Conservation (phyloP, 1,140 invertebrate genomes). For the Drosophila ironensis region DNA sequence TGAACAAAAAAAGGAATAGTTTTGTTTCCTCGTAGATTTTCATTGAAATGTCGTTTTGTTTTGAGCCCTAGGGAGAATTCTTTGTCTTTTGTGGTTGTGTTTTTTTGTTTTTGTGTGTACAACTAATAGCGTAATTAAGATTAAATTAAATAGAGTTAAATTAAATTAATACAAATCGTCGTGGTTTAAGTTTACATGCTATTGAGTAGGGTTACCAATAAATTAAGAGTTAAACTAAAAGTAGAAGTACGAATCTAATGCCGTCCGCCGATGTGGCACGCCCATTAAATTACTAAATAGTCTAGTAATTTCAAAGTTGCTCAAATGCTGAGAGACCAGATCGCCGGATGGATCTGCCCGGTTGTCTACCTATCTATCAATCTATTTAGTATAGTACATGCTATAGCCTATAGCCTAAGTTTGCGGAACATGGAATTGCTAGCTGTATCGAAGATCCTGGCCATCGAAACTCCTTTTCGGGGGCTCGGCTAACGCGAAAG, state of each 20-base stretch:
- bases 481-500: constrained; percentile 14
- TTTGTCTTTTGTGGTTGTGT: constrained; percentile 65
- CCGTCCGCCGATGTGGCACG: constrained; percentile 1
- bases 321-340: constrained; percentile 41
- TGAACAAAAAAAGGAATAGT: constrained; percentile 69
- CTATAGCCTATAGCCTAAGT: constrained; percentile 43
- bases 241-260: constrained; percentile 22
- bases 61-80: constrained; percentile 81
- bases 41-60: constrained; percentile 25
- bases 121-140: constrained; percentile 5
- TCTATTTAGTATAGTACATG: background rate
- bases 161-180: constrained; percentile 76
- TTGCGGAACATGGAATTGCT: constrained; percentile 80
- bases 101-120: constrained; percentile 28
- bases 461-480: constrained; percentile 25
- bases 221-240: constrained; percentile 45
- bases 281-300: constrained; percentile 13
- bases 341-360: constrained; percentile 11
- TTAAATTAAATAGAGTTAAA: constrained; percentile 44
- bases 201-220: constrained; percentile 58
- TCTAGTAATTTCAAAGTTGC: constrained; percentile 51
- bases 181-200: constrained; percentile 44
- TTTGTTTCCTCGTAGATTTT: constrained; percentile 16
- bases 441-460: constrained; percentile 65
- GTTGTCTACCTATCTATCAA: background rate